These are phyloP conservation scores for Chaetodon trifasciatus DNA, from an alignment of 2,797 vertebrate species.

Conservation along the genomic window DNA sequence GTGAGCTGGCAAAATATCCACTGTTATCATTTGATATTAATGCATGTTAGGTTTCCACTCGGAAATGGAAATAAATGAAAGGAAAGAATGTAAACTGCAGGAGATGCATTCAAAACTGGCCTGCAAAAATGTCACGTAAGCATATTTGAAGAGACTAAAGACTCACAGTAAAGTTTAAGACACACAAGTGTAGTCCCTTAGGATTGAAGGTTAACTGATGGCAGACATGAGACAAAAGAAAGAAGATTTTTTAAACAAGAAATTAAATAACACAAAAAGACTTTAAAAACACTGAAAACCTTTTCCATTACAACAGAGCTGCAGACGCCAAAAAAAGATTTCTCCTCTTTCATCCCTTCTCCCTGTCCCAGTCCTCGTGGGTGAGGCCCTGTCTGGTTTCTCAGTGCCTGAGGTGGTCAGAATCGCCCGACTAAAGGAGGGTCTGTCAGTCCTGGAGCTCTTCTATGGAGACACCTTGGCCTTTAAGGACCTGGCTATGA, in stretches of 20 bases:
- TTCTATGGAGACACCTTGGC: conserved; percentile 92
- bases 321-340: not conserved
- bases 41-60: not conserved
- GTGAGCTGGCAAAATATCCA: conserved; percentile 77
- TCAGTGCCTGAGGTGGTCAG: conserved; percentile 85
- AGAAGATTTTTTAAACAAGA: not conserved
- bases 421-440: conserved; percentile 82
- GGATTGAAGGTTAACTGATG: not conserved
- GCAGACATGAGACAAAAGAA: not conserved
- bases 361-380: conserved; percentile 83
- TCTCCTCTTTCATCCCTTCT: not conserved
- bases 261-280: not conserved
- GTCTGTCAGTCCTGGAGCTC: conserved; percentile 91
- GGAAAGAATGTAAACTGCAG: not conserved
- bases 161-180: not conserved
- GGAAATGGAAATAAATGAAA: not conserved
- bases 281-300: not conserved
- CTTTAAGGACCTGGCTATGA: conserved; percentile 95
- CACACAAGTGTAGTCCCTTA: not conserved
- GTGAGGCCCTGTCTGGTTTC: conserved; percentile 88
- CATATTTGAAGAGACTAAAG: not conserved
- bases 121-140: not conserved
- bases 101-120: not conserved
- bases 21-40: not conserved
- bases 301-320: not conserved